A percentile compares a stretch with the other conserved stretches of the same genome.
Evolutionary conservation across 2,113 vertebrate genomes (phyloP).

Genomic region (Propithecus coquereli): DNA sequence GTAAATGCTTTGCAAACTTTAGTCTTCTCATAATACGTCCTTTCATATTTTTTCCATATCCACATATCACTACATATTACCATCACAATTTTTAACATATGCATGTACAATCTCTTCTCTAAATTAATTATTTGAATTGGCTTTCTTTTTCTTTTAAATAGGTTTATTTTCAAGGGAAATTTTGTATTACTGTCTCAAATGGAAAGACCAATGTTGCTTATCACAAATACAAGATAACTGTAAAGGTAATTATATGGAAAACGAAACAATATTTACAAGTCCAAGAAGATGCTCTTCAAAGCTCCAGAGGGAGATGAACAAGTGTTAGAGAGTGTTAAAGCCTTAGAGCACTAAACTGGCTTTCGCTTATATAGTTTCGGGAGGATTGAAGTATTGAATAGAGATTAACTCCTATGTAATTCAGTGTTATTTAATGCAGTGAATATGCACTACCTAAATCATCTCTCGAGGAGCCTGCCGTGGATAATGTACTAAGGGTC

Average conservation of each 20-base stretch:
- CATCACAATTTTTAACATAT: background rate
- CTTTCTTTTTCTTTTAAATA: slow-evolving; percentile 11
- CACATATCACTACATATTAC: too few species aligned
- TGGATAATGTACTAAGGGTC: background rate
- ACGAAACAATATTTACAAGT: background rate
- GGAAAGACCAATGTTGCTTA: background rate
- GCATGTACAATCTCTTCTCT: background rate
- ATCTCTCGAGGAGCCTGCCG: background rate
- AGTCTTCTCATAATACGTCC: background rate
- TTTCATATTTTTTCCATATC: background rate
- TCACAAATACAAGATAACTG: background rate
- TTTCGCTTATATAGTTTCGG: background rate
- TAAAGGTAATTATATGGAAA: background rate
- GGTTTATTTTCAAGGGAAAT: background rate
- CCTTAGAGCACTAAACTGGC: background rate
- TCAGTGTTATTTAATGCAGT: background rate
- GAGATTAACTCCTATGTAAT: background rate
- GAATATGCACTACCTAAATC: background rate
- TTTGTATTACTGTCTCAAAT: background rate
- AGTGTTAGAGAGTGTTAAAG: background rate
- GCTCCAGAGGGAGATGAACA: background rate
- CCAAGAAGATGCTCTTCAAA: background rate
- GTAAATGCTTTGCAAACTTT: background rate
- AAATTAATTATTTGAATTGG: background rate
- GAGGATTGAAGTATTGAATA: background rate